Evolutionary conservation across 2,888 invertebrate species (phyloP).

Genomic region (Schizotus pectinicornis): DNA sequence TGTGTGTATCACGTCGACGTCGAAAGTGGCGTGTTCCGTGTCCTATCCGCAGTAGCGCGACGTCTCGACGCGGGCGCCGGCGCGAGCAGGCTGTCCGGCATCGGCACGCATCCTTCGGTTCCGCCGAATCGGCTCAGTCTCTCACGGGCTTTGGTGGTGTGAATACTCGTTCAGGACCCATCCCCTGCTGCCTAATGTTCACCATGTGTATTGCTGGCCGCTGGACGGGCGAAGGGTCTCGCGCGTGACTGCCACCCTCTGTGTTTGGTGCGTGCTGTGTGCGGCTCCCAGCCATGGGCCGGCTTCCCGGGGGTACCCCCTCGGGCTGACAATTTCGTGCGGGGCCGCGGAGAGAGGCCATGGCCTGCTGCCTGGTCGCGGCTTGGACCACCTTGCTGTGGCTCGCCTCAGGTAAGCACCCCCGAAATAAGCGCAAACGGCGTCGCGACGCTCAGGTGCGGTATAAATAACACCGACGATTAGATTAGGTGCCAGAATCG

Average conservation of each 20-base stretch:
- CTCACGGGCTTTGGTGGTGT: constrained; percentile 30
- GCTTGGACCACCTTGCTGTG: constrained; percentile 58
- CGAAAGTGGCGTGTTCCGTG: background rate
- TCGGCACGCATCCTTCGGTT: constrained; percentile 21
- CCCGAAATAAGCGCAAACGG: background rate
- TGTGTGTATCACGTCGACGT: background rate
- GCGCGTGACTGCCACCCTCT: constrained; percentile 24
- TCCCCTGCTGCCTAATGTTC: constrained; percentile 31
- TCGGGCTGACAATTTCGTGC: constrained; percentile 62
- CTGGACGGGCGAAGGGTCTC: constrained; percentile 24
- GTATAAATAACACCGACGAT: constrained; percentile 23
- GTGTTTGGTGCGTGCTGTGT: constrained; percentile 24
- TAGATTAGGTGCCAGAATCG: constrained; percentile 19
- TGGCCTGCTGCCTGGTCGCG: constrained; percentile 54
- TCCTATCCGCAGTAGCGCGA: constrained; percentile 28
- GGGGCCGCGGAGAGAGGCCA: constrained; percentile 54
- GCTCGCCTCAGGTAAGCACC: constrained; percentile 53
- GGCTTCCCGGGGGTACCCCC: constrained; percentile 65
- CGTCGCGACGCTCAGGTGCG: constrained; percentile 6
- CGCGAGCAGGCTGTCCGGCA: constrained; percentile 21
- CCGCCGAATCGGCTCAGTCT: constrained; percentile 22
- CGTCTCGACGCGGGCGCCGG: constrained; percentile 32
- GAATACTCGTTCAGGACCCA: constrained; percentile 12
- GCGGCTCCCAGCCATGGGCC: constrained; percentile 45
- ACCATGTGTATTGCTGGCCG: constrained; percentile 43